Base-by-base conservation (phyloP, 2,797 vertebrate species). In the Aplochiton taeniatus region DNA sequence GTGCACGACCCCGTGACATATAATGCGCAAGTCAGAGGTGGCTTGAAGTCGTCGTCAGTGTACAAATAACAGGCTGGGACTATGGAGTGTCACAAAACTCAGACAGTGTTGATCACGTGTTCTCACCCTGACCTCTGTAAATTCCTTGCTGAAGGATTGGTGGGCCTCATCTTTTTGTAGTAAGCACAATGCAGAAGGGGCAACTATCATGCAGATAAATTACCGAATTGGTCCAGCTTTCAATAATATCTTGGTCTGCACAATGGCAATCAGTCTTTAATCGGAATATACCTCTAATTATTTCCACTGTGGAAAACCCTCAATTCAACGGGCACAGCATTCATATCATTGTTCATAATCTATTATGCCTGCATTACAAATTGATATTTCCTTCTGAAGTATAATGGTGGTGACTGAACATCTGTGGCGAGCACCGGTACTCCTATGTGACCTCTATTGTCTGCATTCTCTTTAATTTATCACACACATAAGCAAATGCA, bases 401-500 rank as follows among this genome's bases (percentile, higher is more conserved):
- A 56, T 31, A 59, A 47, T 78, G 76, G 73, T 65, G 69, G 66
- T 75, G 70, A 59, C 68, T 73, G 74, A 78, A 74, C 77, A 73
- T 69, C 68, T 58, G 61, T 44, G 56, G 62, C 61, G 74, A 68
- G 57, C 50, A 70, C 58, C 54, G 46, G 57, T 58, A 19, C 66
- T 61, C 68, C 69, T 64, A 71, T 18, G 63, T 86, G 85, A 87
- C 87, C 88, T 84, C 82, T 74, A 76, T 84, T 87, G 80, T 86
- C 78, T 83, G 57, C 61, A 51, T 59, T 52, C 67, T 76, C 63
- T 79, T 76, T 87, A 75, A 89, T 90, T 87, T 70, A 83, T 80
- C 79, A 82, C 70, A 57, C 61, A 20, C 61, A 73, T 78, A 82
- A 79, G 72, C 75, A 80, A 85, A 83, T 75, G 77, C 75, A 80